Base-by-base conservation (phyloP, 37 sponge, comb jelly and placozoan genomes). In the Spongilla lacustris region DNA sequence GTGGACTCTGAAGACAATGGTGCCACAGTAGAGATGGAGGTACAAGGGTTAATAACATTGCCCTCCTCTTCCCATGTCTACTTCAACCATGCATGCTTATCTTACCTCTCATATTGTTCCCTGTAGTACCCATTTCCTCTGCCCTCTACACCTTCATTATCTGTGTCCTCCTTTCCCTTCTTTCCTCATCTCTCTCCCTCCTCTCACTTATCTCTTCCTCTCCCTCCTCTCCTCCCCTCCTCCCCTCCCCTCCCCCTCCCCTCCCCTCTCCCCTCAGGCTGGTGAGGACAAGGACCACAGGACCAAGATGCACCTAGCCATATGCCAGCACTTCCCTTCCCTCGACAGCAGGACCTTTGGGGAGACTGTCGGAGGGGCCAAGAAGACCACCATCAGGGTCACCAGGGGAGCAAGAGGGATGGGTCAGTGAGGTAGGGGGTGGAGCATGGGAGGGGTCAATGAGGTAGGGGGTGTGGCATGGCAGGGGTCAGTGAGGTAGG, bases 321-420 rank as follows among this genome's bases (percentile, higher is more conserved):
- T 95, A 33, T 74, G 85, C 19, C 78, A 77, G 8, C 78, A 75
- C 28, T 91, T 76, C 71, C 96, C 94, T 26, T 36, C 50, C 23
- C 78, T 95, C 66, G 80, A 76, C 49, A 95, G 95, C 41, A 80
- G 34, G 34, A 95, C 96, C 2, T 32, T 25, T 2, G 68, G 31
- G 34, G 93, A 81, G 22, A 88, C 71, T 30, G 89, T 85, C 5
- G 83, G 75, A 69, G 74, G 66, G 28, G 58, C 19, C 58, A 81
- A 80, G 22, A 69, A 28, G 50, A 83, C 84, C 27, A 85, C 79
- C n/a, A 58, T 58, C 58, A 58, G 58, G 19, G 58, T 58, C 21
- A 85, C 85, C 9, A 77, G 17, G 37, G 41, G 31, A 34, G 34
- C 58, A 83, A 41, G 82, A 10, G 33, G 33, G 5, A 25, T 3